These are phyloP conservation scores for Axea sp. DNA, from an alignment of 2,888 invertebrate species.

Conservation along the genomic window DNA sequence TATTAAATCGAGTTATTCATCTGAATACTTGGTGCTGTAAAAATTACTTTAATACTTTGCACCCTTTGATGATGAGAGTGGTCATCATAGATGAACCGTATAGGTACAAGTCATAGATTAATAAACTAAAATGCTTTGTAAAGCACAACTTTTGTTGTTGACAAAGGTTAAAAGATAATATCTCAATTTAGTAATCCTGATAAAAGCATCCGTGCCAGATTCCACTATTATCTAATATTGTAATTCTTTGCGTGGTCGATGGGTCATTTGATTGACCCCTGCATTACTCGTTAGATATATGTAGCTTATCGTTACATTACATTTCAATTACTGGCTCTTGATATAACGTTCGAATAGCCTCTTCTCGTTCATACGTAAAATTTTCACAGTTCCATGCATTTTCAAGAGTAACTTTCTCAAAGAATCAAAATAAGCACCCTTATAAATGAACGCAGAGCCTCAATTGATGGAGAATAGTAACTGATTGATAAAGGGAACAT, in stretches of 20 bases:
- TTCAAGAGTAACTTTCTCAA: slow-evolving; percentile 57
- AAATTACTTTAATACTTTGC: too few species aligned
- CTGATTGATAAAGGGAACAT: slow-evolving; percentile 25
- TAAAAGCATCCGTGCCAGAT: slow-evolving; percentile 58
- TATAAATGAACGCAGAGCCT: slow-evolving; percentile 33
- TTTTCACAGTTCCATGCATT: slow-evolving; percentile 65
- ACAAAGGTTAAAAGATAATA: slow-evolving; percentile 33
- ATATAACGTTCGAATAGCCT: slow-evolving; percentile 72
- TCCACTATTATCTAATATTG: slow-evolving; percentile 58
- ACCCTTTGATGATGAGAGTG: too few species aligned
- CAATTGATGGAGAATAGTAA: slow-evolving; percentile 18
- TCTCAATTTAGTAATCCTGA: slow-evolving; percentile 53
- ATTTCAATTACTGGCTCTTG: slow-evolving; percentile 69
- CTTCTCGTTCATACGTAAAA: slow-evolving; percentile 72
- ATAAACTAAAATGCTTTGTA: slow-evolving; percentile 16
- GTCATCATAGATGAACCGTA: too few species aligned
- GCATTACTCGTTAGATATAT: slow-evolving; percentile 43
- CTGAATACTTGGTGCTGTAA: too few species aligned
- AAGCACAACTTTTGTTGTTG: slow-evolving; percentile 30
- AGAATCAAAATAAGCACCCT: slow-evolving; percentile 55
- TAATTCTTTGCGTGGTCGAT: slow-evolving; percentile 50
- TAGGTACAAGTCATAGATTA: slow-evolving; percentile 7
- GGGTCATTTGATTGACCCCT: slow-evolving; percentile 58
- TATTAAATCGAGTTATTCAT: too few species aligned
- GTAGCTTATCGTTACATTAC: slow-evolving; percentile 44